phyloP scores from a whole-genome alignment of 2,888 invertebrate species.

The Agrotis segetum region DNA sequence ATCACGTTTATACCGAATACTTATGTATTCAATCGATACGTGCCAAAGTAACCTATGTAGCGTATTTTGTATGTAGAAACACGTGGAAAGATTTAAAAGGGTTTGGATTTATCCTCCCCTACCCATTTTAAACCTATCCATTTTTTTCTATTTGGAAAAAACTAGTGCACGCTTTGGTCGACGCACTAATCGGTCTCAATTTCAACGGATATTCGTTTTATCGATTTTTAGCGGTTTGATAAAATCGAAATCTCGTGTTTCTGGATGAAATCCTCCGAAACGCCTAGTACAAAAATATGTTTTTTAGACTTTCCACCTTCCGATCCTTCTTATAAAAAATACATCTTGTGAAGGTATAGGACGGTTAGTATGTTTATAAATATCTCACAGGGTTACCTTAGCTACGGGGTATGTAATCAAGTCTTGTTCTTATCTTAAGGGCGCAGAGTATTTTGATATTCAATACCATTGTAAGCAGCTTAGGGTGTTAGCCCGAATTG shows the following conservation, averaged over 20 bases:
- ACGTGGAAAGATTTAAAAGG: constrained; percentile 5
- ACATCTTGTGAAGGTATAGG: too few species aligned
- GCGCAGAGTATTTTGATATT: too few species aligned
- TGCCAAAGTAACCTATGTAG: background rate
- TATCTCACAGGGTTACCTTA: too few species aligned
- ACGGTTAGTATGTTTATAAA: too few species aligned
- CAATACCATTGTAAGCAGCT: too few species aligned
- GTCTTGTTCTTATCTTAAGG: too few species aligned
- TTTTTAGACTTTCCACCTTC: too few species aligned
- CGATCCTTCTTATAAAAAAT: too few species aligned
- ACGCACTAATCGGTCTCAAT: constrained; percentile 12
- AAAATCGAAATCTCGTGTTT: background rate
- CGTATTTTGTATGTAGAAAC: background rate
- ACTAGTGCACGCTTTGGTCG: background rate
- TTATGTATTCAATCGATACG: background rate
- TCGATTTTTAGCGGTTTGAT: constrained; percentile 1
- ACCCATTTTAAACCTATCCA: constrained; percentile 15
- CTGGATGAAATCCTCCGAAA: too few species aligned
- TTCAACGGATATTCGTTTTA: background rate
- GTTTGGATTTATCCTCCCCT: constrained; percentile 1
- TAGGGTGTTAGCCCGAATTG: too few species aligned
- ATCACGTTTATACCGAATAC: constrained; percentile 39
- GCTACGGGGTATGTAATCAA: too few species aligned
- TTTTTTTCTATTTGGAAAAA: constrained; percentile 15
- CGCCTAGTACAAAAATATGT: too few species aligned